Percentiles rank a stretch among this genome's conserved stretches.
Conservation (phyloP, 1,140 invertebrate genomes). For the Anagrus nilaparvatae region DNA sequence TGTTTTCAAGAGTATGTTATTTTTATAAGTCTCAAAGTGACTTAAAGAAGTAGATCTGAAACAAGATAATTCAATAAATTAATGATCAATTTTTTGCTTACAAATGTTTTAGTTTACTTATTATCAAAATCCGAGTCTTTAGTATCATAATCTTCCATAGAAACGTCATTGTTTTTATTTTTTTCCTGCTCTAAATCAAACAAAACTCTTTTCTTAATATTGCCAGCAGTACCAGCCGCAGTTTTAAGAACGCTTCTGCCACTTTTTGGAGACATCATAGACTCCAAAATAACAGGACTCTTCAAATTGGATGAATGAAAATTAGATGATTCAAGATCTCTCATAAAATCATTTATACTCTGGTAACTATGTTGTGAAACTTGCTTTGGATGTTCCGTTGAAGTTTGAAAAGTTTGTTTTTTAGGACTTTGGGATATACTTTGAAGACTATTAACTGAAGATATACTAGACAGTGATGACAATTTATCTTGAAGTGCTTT, state of each 20-base stretch:
- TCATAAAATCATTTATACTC: conserved; percentile 26
- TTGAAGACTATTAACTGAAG: conserved; percentile 4
- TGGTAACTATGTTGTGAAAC: conserved; percentile 24
- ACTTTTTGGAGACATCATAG: conserved; percentile 26
- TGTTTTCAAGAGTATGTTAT: conserved; percentile 27
- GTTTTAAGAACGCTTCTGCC: conserved; percentile 49
- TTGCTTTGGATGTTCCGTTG: conserved; percentile 7
- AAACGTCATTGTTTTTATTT: conserved; percentile 36
- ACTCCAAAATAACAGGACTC: too few species aligned
- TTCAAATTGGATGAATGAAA: conserved; percentile 26
- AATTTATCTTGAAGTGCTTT: conserved; percentile 1
- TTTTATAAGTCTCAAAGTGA: too few species aligned
- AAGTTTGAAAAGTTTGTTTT: conserved; percentile 5
- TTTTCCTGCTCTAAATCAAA: conserved; percentile 48
- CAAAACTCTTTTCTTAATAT: conserved; percentile 49
- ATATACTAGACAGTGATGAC: background rate
- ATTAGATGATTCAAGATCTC: conserved; percentile 20
- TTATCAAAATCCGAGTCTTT: conserved; percentile 39
- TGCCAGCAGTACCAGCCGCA: conserved; percentile 37
- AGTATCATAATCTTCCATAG: conserved; percentile 19
- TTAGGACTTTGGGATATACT: conserved; percentile 5
- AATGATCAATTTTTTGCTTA: conserved; percentile 32
- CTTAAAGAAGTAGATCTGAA: too few species aligned
- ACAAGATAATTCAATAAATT: too few species aligned
- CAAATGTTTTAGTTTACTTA: conserved; percentile 44